Evolutionary conservation across 2,797 vertebrate species (phyloP), one percentile per base, ranked within the genome.

Genomic region (Gambelia wislizenii): DNA sequence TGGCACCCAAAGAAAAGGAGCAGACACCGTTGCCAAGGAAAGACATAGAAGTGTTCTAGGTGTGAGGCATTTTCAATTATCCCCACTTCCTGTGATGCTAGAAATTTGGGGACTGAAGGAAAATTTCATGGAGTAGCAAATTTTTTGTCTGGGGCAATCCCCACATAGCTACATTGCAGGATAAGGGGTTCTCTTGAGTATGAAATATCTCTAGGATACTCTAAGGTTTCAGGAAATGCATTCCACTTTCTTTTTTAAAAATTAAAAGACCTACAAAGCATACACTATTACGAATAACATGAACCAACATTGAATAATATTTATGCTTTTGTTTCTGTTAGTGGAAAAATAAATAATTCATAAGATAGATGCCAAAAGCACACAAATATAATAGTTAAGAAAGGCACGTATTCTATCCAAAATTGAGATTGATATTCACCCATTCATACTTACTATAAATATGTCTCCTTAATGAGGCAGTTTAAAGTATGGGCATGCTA

Each of bases 401-500:
- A 91, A 83, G 92, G 90, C 74, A 84, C 95, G 92, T 88, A 9
- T 78, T 20, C 91, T 89, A 83, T 84, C 86, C n/a, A 76, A 91
- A 89, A 89, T 92, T 93, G 90, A 87, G 91, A 81, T 64, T 25
- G 92, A 72, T 91, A 93, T 13, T 84, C 86, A 95, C 90, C 88
- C 44, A 0, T 77, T 89, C 1, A 80, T 6, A 86, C 59, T 82
- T 86, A 75, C n/a, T 74, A 75, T 74, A 67, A 67, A 77, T 89
- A 12, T 82, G 64, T 69, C 47, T 75, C n/a, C 59, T 44, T 69
- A 47, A 44, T 33, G 49, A 82, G 72, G 20, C 79, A 67, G 52
- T 1, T 89, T 83, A 80, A 89, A 91, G 91, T 89, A 94, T 86
- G 80, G 93, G 88, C n/a, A 89, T 93, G 92, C 92, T 88, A 52